Conservation (phyloP, 2,888 invertebrate species). For the Trissoscelio sp. region DNA sequence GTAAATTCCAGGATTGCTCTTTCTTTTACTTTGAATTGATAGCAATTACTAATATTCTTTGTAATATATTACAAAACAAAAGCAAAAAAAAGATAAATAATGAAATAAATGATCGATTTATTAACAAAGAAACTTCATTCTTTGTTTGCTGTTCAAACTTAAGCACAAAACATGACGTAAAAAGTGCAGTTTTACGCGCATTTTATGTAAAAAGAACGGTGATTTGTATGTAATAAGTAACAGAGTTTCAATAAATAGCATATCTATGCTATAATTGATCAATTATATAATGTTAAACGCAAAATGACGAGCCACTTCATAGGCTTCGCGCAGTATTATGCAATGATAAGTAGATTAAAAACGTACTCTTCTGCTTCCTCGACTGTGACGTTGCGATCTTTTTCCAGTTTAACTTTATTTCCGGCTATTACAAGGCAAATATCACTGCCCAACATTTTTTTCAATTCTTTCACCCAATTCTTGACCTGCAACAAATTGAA, state of each 20-base stretch:
- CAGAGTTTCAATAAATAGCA: neutral
- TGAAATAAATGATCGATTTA: neutral
- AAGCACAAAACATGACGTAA: neutral
- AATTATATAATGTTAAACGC: conserved; percentile 41
- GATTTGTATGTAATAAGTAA: conserved; percentile 1
- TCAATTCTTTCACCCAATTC: conserved; percentile 98
- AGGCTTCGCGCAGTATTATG: conserved; percentile 52
- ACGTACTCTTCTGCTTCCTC: conserved; percentile 94
- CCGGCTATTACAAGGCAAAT: conserved; percentile 97
- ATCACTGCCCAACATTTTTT: conserved; percentile 97
- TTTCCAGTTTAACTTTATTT: conserved; percentile 98
- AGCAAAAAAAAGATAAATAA: neutral
- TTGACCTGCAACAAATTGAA: conserved; percentile 90
- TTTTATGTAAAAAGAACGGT: neutral
- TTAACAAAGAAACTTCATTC: neutral
- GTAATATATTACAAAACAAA: too few species aligned
- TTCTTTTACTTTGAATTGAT: conserved; percentile 13
- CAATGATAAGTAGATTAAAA: conserved; percentile 38
- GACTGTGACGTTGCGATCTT: conserved; percentile 92
- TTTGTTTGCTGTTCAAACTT: neutral
- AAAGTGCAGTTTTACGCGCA: neutral
- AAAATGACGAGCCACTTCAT: conserved; percentile 22
- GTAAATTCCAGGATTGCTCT: too few species aligned
- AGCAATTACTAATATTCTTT: too few species aligned
- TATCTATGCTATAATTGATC: conserved; percentile 13